Percentiles rank a stretch among this genome's conserved stretches.
Evolutionary conservation across 2,888 invertebrate genomes (phyloP).

Genomic region (Choreutis nemorana): DNA sequence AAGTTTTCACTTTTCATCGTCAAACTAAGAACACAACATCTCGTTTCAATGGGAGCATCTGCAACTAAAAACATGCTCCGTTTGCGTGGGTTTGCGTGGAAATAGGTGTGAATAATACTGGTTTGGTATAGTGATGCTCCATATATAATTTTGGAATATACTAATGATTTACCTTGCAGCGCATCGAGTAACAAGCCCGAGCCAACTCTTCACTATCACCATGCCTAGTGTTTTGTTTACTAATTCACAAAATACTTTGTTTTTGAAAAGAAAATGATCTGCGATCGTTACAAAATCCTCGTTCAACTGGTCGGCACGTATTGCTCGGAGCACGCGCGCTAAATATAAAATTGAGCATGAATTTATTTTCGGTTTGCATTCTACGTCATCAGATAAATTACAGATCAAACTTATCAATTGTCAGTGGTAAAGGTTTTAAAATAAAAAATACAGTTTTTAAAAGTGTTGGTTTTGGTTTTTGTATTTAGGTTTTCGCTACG

Average conservation of each 20-base stretch:
- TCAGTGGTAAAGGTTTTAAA: no score
- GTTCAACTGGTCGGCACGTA: constrained; percentile 53
- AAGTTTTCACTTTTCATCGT: constrained; percentile 41
- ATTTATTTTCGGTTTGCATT: constrained; percentile 60
- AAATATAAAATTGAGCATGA: constrained; percentile 63
- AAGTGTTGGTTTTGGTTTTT: no score
- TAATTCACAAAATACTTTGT: constrained; percentile 27
- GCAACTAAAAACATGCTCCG: constrained; percentile 55
- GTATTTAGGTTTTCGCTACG: no score
- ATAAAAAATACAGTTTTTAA: no score
- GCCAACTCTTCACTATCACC: constrained; percentile 27
- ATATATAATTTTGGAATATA: constrained; percentile 47
- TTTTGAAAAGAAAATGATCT: constrained; percentile 35
- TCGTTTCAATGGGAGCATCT: constrained; percentile 54
- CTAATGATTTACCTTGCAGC: constrained; percentile 52
- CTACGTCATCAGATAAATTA: constrained; percentile 56
- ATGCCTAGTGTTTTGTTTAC: constrained; percentile 32
- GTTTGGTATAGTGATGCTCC: constrained; percentile 49
- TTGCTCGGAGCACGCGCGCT: constrained; percentile 53
- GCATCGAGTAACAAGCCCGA: no score
- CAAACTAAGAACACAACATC: constrained; percentile 61
- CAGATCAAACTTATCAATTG: no score
- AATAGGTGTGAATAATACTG: constrained; percentile 65
- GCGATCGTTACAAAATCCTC: constrained; percentile 54
- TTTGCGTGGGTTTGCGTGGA: constrained; percentile 63